These are phyloP conservation scores for Drosophila auraria DNA, from an alignment of 1,140 invertebrate species.

Conservation along the genomic window DNA sequence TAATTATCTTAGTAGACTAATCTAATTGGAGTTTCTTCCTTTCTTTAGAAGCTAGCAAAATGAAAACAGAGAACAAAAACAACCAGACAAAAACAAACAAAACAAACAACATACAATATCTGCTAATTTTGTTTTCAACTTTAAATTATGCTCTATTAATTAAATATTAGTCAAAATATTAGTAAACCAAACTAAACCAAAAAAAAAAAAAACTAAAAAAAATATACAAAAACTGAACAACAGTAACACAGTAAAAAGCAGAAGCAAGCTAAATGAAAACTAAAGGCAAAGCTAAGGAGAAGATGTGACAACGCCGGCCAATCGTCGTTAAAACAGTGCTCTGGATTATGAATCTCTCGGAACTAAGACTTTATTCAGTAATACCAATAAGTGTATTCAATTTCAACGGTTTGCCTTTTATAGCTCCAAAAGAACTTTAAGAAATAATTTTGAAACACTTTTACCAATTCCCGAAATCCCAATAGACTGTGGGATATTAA, in stretches of 20 bases:
- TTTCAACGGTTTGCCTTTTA: no score
- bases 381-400: no score
- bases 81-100: constrained; percentile 54
- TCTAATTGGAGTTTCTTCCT: constrained; percentile 83
- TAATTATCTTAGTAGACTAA: constrained; percentile 81
- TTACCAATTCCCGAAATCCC: not conserved
- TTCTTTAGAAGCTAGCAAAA: constrained; percentile 79
- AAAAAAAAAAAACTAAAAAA: constrained; percentile 27
- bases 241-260: constrained; percentile 29
- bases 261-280: constrained; percentile 20
- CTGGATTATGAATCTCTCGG: not conserved
- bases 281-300: constrained; percentile 30
- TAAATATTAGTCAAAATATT: constrained; percentile 77
- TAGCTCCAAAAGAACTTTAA: not conserved
- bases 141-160: constrained; percentile 79
- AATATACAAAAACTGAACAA: constrained; percentile 21
- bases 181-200: constrained; percentile 60
- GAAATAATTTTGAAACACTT: not conserved
- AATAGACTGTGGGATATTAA: not conserved
- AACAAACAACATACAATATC: constrained; percentile 75
- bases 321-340: constrained; percentile 45
- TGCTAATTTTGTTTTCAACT: constrained; percentile 79
- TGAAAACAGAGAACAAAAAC: constrained; percentile 43
- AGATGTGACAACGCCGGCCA: constrained; percentile 23
- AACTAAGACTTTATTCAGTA: not conserved